Conservation (phyloP, 2,113 vertebrate species). For the Barnardius zonarius region DNA sequence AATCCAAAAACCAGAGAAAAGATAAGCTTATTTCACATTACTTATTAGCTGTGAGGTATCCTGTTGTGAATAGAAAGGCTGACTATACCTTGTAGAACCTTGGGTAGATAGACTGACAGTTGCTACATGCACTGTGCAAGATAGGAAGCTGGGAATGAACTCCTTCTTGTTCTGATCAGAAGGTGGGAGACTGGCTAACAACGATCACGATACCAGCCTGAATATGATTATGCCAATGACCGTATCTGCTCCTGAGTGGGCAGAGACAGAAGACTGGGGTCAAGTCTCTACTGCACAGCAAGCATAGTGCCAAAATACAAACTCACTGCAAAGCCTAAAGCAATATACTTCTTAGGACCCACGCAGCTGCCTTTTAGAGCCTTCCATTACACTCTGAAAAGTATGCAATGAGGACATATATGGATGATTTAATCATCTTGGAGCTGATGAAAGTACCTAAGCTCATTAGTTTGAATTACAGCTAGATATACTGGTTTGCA, state of each 20-base stretch:
- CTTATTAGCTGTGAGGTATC: neutral
- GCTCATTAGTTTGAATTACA: neutral
- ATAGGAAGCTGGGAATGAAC: neutral
- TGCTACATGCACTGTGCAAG: fast-evolving
- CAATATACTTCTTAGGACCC: fast-evolving
- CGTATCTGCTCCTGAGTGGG: neutral
- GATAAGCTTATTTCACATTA: neutral
- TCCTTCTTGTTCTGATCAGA: neutral
- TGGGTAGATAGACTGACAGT: neutral
- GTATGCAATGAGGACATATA: neutral
- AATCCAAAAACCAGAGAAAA: neutral
- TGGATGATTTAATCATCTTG: neutral
- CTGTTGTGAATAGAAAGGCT: neutral
- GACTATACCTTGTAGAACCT: neutral
- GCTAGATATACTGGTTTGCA: neutral
- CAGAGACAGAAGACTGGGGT: neutral
- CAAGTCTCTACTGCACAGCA: neutral
- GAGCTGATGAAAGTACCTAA: neutral
- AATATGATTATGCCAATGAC: neutral
- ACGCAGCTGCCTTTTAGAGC: neutral
- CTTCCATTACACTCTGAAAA: neutral
- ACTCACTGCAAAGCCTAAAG: neutral
- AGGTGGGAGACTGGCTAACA: neutral
- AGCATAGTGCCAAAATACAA: neutral
- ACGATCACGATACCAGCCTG: neutral